Percentiles rank a stretch among this genome's conserved stretches.
phyloP scores from a whole-genome alignment of 1,140 invertebrate species.

The Glomeris maerens region DNA sequence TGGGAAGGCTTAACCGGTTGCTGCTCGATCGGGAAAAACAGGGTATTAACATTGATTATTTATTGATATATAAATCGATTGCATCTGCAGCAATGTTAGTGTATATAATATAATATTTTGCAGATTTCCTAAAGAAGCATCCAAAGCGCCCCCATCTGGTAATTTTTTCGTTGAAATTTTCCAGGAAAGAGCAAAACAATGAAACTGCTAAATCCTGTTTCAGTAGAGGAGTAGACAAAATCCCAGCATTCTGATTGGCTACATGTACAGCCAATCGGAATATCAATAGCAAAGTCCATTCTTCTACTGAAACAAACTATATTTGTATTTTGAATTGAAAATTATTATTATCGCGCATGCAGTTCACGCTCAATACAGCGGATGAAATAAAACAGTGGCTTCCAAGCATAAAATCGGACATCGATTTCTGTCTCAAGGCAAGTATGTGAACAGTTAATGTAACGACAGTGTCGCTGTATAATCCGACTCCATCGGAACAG shows the following conservation, averaged over 20 bases:
- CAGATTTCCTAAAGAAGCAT: slow-evolving; percentile 1
- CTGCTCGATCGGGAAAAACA: slow-evolving; percentile 1
- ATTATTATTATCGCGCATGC: slow-evolving; percentile 1
- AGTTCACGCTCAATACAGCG: slow-evolving; percentile 1
- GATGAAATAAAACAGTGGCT: slow-evolving; percentile 12
- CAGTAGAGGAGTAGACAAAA: not conserved
- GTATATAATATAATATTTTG: slow-evolving; percentile 5
- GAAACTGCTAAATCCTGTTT: not conserved
- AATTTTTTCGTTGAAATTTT: not conserved
- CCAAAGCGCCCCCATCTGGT: slow-evolving; percentile 1
- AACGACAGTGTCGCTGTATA: not conserved
- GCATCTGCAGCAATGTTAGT: not conserved
- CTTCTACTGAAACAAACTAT: not conserved
- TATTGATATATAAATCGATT: not conserved
- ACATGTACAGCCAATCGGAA: not conserved
- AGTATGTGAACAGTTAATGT: not conserved
- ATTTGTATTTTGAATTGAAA: not conserved
- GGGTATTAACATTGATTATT: not conserved
- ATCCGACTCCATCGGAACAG: not conserved
- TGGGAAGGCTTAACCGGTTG: not conserved
- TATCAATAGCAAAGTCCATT: not conserved
- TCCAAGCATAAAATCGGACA: slow-evolving; percentile 10
- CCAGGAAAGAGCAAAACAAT: not conserved
- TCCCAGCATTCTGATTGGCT: too few relatives aligned
- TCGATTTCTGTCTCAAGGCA: slow-evolving; percentile 10